Conservation (phyloP, 2,797 vertebrate genomes). For the Diplodus puntazzo region DNA sequence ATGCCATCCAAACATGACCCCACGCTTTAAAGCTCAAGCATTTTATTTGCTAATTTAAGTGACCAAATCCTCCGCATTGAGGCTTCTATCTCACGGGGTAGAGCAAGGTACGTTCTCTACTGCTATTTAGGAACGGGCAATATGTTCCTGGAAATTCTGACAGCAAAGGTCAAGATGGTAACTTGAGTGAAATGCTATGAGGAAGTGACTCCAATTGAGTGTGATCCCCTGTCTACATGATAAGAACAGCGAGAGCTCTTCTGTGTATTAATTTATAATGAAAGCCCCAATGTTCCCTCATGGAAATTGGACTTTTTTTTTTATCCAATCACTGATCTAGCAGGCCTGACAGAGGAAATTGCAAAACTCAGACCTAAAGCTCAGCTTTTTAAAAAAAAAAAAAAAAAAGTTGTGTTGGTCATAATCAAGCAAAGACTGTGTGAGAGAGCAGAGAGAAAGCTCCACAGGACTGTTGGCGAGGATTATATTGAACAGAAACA, state of each 20-base stretch:
- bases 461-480: constrained; percentile 19
- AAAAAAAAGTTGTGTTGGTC: constrained; percentile 11
- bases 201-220: constrained; percentile 35
- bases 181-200: constrained; percentile 40
- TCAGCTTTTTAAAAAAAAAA: not conserved
- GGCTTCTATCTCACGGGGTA: not conserved
- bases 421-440: constrained; percentile 14
- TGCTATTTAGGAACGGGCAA: constrained; percentile 14
- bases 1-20: constrained; percentile 11
- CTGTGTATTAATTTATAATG: not conserved
- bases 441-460: constrained; percentile 1
- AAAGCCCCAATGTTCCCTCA: constrained; percentile 16
- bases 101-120: not conserved
- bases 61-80: not conserved
- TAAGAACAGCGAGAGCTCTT: constrained; percentile 16
- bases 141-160: constrained; percentile 15
- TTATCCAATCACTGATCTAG: constrained; percentile 7
- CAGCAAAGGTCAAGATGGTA: constrained; percentile 46
- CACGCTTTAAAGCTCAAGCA: not conserved
- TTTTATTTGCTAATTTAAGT: not conserved
- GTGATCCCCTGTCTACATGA: constrained; percentile 5
- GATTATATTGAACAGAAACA: constrained; percentile 48
- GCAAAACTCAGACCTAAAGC: constrained; percentile 4
- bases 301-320: constrained; percentile 6
- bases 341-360: constrained; percentile 18